Base-by-base conservation (phyloP, 2,113 vertebrate genomes). In the Calonectris borealis region DNA sequence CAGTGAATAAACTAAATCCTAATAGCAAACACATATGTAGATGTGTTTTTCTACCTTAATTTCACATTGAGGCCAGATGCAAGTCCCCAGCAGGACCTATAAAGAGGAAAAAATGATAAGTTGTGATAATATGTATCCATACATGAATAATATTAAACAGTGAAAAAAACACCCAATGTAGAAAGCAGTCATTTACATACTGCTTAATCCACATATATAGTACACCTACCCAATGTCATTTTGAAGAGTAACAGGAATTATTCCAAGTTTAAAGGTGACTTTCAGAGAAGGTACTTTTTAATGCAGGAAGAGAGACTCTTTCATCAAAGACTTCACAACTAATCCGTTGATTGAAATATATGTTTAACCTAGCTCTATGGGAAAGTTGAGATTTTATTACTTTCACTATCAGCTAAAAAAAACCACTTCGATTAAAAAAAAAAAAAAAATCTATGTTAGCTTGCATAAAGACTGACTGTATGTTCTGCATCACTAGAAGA, bases 1-100 rank as follows among this genome's bases (percentile, higher is more conserved):
- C 97, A 97, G 93, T 98, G 98, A 97, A 97, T 85, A 97, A 96
- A 97, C 98, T 98, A 98, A 98, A 98, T 98, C 98, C 96, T 95
- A 97, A 97, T 87, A 97, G 98, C 97, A 98, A 98, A 99, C 98
- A 98, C 97, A 96, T 91, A 94, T 71, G 94, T 93, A 95, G 94
- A 97, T 79, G 98, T 98, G 98, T 98, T 98, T 98, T 96, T 98
- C 98, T 97, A 95, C 98, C 98, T 98, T 96, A 97, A 97, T 97
- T 98, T 99, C 99, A 99, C 99, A 98, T 98, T 98, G 98, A 98
- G 98, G 96, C 97, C 98, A 92, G 95, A 98, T 97, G 98, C 97
- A 98, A 98, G 98, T 98, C 98, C 98, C 97, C 96, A 97, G 99
- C 98, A 99, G 97, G 98, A 99, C 98, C 99, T 99, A 97, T 94